Evolutionary conservation across 2,113 vertebrate species (phyloP).

Genomic region (Halcyon senegalensis): DNA sequence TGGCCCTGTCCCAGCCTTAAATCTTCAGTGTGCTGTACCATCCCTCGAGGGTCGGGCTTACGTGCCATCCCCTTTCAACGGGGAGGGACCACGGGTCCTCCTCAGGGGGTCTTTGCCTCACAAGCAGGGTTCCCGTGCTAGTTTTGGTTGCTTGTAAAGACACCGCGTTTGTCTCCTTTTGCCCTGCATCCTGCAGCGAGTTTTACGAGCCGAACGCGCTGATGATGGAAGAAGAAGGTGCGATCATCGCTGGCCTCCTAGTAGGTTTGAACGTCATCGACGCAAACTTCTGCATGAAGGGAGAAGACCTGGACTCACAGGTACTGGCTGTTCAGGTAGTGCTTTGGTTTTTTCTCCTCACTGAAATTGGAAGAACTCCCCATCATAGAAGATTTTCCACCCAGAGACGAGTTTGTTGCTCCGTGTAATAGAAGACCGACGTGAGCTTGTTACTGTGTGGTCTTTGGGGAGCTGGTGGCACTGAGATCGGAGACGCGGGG

Average conservation of each 20-base stretch:
- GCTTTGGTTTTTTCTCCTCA: neutral
- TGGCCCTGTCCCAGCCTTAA: neutral
- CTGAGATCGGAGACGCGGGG: no score
- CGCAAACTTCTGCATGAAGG: constrained; percentile 99
- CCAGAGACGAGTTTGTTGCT: neutral
- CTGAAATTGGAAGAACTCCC: neutral
- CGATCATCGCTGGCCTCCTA: constrained; percentile 94
- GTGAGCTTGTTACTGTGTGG: neutral
- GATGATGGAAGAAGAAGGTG: constrained; percentile 99
- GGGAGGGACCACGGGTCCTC: neutral
- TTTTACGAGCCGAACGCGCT: constrained; percentile 96
- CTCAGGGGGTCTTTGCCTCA: neutral
- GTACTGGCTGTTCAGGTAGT: constrained; percentile 58
- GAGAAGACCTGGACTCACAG: constrained; percentile 98
- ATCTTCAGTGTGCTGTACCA: accelerated
- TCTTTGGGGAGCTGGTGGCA: accelerated
- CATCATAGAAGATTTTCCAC: accelerated
- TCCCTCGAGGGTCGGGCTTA: accelerated
- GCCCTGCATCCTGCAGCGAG: constrained; percentile 79
- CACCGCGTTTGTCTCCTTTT: neutral
- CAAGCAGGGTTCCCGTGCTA: neutral
- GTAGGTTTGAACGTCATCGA: constrained; percentile 98
- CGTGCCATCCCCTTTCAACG: neutral
- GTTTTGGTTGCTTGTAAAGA: neutral
- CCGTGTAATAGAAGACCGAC: neutral